Evolutionary conservation across 1,140 invertebrate genomes (phyloP).

Genomic region (Prorops nasuta): DNA sequence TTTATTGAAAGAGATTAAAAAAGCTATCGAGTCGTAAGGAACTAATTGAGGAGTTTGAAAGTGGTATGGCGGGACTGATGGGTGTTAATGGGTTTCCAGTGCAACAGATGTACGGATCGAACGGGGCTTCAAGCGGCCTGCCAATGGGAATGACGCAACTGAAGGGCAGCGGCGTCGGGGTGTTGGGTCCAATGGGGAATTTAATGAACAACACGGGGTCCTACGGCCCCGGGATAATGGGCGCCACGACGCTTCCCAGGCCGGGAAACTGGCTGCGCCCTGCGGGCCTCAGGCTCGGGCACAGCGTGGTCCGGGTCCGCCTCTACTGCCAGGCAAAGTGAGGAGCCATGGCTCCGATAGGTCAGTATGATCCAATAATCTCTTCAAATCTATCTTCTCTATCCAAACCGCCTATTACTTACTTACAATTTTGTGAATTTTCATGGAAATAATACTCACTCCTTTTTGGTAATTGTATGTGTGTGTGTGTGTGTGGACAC

Average conservation of each 20-base stretch:
- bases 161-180: conserved; percentile 53
- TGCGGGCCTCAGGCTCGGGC: conserved; percentile 82
- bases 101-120: conserved; percentile 79
- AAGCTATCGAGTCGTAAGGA: too few relatives aligned
- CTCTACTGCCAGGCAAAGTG: conserved; percentile 74
- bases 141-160: conserved; percentile 60
- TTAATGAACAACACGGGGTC: conserved; percentile 36
- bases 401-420: too few relatives aligned
- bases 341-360: conserved; percentile 62
- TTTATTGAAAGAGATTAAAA: too few relatives aligned
- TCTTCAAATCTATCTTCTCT: too few relatives aligned
- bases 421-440: too few relatives aligned
- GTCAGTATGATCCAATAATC: too few relatives aligned
- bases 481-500: too few relatives aligned
- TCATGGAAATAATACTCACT: too few relatives aligned
- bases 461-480: too few relatives aligned
- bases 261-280: conserved; percentile 93
- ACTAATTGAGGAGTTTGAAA: conserved; percentile 21
- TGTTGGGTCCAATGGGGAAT: conserved; percentile 43
- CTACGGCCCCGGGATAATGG: conserved; percentile 49
- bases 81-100: conserved; percentile 60
- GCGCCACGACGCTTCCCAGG: conserved; percentile 61
- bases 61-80: conserved; percentile 48
- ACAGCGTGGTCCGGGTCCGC: conserved; percentile 69
- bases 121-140: conserved; percentile 70